Percentiles rank a stretch among this genome's conserved stretches.
Evolutionary conservation across 2,888 invertebrate genomes (phyloP).

Genomic region (Rhagophthalmus giganteus): DNA sequence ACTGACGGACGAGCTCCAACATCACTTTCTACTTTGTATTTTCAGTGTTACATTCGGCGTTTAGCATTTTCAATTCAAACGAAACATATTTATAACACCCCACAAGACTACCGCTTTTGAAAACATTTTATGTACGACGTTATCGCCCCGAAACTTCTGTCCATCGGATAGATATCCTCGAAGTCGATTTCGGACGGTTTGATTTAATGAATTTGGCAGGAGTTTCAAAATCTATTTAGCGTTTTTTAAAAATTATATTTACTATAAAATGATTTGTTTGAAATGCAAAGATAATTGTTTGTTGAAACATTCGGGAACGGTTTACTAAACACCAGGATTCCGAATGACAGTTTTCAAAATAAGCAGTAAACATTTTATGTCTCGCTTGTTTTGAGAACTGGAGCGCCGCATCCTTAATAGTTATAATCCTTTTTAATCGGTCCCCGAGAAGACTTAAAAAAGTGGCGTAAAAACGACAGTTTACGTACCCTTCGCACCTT

Average conservation of each 20-base stretch:
- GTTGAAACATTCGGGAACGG: slow-evolving; percentile 47
- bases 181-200: slow-evolving; percentile 1
- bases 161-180: neutral
- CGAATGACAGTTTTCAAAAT: slow-evolving; percentile 57
- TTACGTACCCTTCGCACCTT: no score
- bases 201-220: slow-evolving; percentile 20
- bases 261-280: slow-evolving; percentile 45
- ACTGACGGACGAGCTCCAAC: slow-evolving; percentile 28
- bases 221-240: slow-evolving; percentile 14
- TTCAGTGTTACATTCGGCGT: slow-evolving; percentile 18
- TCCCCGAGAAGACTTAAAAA: no score
- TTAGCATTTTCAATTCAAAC: slow-evolving; percentile 9
- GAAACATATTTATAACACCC: slow-evolving; percentile 19
- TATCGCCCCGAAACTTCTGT: neutral
- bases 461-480: no score
- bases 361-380: slow-evolving; percentile 51
- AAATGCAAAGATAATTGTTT: slow-evolving; percentile 52
- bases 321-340: slow-evolving; percentile 55
- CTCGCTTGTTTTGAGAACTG: slow-evolving; percentile 50
- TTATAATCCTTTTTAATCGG: slow-evolving; percentile 40
- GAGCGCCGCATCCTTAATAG: slow-evolving; percentile 39
- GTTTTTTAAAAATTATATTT: slow-evolving; percentile 44
- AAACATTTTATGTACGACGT: neutral
- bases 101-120: neutral
- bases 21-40: slow-evolving; percentile 31